Base-by-base conservation (phyloP, 2,113 vertebrate genomes). In the Pteronura brasiliensis region DNA sequence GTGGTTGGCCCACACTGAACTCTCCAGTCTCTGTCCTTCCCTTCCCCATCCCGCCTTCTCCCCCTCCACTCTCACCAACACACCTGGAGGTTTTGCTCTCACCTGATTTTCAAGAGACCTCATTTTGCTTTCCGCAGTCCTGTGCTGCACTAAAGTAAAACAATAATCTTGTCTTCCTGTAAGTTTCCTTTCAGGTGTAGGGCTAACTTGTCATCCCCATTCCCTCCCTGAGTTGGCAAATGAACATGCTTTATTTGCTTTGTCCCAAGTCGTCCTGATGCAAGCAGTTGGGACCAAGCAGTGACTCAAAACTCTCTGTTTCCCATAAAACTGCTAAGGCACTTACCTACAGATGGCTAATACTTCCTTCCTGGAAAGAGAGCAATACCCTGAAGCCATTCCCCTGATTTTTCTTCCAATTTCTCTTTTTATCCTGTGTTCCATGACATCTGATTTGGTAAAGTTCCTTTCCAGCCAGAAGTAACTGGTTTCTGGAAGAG, bases 381-480 rank as follows among this genome's bases (percentile, higher is more conserved):
- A 80, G 67, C 55, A 83, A 59, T 57, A 69, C 23, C 63, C 47
- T 87, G 9, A 67, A 89, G 10, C 80, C n/a, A 14, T 52, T 82
- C 21, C 39, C 36, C 49, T 84, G 39, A 57, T 79, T 83, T 88
- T 52, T 57, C 69, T 25, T 83, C 79, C 49, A 42, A 47, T 13
- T 61, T 88, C 47, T 76, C 49, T 81, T 98, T 93, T 88, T 34
- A 67, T 72, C 25, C 86, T 77, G 13, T 85, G 63, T 95, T 83
- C 39, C 88, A 47, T 47, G 63, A 42, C 42, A 81, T 82, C 80
- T 67, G 63, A 88, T 74, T 79, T 52, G 63, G 76, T 95, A 84
- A 92, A 63, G 49, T 92, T 95, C 88, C 47, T 91, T 90, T 90
- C 71, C 10, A 63, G n/a, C 18, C 57, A 52, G 95, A 94, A 93